Evolutionary conservation across 2,888 invertebrate species (phyloP), one percentile per base, ranked within the genome.

Genomic region (Scaeva pyrastri): DNA sequence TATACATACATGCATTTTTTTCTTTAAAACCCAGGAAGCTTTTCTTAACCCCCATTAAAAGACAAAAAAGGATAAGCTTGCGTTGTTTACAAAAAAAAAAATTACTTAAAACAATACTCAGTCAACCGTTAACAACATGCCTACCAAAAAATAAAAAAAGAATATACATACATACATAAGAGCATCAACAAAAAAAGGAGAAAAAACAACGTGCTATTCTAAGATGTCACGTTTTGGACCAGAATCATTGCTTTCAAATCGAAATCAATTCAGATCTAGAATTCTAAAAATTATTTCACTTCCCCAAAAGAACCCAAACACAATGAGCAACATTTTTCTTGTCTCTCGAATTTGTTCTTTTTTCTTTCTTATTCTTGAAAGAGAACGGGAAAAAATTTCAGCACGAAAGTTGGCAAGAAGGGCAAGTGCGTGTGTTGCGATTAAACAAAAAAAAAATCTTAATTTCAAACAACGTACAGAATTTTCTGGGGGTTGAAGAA

Each of bases 261-360:
- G 52, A 76, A 85, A 85, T 85, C 75, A 85, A 85, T 85, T 85
- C 84, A 66, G 60, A 80, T 85, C 80, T 80, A 68, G 72, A 76
- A 85, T 85, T 85, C 80, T 43, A 60, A 76, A 60, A 52, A 39
- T 21, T 23, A 80, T 76, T 80, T 55, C 45, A 21, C 73, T 64
- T 62, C 26, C 58, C 19, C 36, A 1, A 39, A 62, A 31, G 6
- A 11, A 73, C 11, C 45, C 7, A 52, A 19, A 52, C 52, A 52
- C 56, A 75, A 68, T 55, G 41, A 39, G 52, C 31, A 39, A 50
- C 31, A 3, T 43, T 26, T 50, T 43, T 52, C n/a, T 55, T 75
- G 55, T 66, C 11, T 31, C 4, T 2, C 4, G 11, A 31, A 26
- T 6, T 23, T 48, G 52, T 80, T 80, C 58, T 58, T 73, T 52